Evolutionary conservation across 2,113 vertebrate species (phyloP).

Genomic region (Leptocoma aspasia): DNA sequence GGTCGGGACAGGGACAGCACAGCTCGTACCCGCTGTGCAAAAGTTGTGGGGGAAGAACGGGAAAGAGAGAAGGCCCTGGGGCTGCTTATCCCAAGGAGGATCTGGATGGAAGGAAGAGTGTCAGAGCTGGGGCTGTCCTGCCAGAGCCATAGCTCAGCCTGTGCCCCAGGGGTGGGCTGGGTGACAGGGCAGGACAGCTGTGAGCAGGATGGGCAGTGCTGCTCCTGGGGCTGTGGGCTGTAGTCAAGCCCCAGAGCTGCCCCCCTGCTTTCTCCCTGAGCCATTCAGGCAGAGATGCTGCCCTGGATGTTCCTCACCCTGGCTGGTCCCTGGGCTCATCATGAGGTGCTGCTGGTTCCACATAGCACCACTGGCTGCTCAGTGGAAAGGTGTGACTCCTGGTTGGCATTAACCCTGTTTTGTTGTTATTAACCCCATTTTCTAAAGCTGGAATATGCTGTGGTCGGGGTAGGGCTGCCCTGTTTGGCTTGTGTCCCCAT

Average conservation of each 20-base stretch:
- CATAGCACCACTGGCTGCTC: background rate
- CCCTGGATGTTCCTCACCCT: background rate
- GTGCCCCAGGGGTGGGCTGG: background rate
- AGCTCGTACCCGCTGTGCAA: background rate
- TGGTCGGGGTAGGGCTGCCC: rapidly evolving
- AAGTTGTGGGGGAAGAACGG: background rate
- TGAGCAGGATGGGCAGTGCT: background rate
- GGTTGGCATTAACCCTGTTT: background rate
- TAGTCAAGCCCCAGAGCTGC: background rate
- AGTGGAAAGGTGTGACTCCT: background rate
- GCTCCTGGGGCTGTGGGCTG: background rate
- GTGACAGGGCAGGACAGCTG: background rate
- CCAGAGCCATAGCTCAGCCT: background rate
- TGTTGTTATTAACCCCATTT: background rate
- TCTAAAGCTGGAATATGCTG: rapidly evolving
- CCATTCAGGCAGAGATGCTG: background rate
- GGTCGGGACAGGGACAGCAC: conserved; percentile 26
- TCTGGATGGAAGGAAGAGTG: rapidly evolving
- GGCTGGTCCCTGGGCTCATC: background rate
- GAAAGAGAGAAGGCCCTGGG: background rate
- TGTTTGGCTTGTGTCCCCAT: background rate
- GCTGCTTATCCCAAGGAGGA: background rate
- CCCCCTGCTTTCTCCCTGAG: background rate
- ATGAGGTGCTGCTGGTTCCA: background rate
- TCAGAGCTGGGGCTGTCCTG: background rate